Conservation (phyloP, 2,113 vertebrate genomes). For the Anarrhichthys ocellatus region DNA sequence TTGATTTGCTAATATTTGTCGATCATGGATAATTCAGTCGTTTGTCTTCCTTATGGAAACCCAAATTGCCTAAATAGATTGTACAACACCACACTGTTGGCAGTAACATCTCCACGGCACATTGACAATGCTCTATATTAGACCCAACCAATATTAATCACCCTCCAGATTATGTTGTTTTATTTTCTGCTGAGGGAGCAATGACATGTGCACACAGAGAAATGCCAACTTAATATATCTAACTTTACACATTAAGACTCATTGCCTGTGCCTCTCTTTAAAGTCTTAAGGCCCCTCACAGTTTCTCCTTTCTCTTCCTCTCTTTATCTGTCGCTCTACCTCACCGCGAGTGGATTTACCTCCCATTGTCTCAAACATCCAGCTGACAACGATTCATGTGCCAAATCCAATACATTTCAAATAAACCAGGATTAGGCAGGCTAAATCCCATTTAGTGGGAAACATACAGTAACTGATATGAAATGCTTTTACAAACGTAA, state of each 20-base stretch:
- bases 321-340: conserved; percentile 21
- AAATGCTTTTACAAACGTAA: conserved; percentile 58
- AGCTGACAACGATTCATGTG: conserved; percentile 68
- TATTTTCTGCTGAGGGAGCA: conserved; percentile 35
- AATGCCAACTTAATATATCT: conserved; percentile 30
- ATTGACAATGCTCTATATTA: conserved; percentile 60
- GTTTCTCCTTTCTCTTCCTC: conserved; percentile 1
- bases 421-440: conserved; percentile 69
- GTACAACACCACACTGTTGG: conserved; percentile 44
- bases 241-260: conserved; percentile 37
- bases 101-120: conserved; percentile 38
- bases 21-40: conserved; percentile 69
- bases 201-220: conserved; percentile 23
- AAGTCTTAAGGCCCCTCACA: conserved; percentile 23
- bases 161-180: conserved; percentile 38
- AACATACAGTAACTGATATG: conserved; percentile 43
- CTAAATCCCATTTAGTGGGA: conserved; percentile 66
- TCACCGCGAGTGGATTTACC: conserved; percentile 59
- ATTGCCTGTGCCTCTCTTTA: conserved; percentile 37
- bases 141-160: conserved; percentile 54
- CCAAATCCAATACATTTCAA: conserved; percentile 75
- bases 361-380: conserved; percentile 69
- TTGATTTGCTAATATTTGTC: conserved; percentile 74
- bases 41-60: conserved; percentile 73
- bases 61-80: conserved; percentile 68